A percentile compares a stretch with the other conserved stretches of the same genome.
Evolutionary conservation across 2,113 vertebrate species (phyloP).

Genomic region (Oncorhynchus kisutch): DNA sequence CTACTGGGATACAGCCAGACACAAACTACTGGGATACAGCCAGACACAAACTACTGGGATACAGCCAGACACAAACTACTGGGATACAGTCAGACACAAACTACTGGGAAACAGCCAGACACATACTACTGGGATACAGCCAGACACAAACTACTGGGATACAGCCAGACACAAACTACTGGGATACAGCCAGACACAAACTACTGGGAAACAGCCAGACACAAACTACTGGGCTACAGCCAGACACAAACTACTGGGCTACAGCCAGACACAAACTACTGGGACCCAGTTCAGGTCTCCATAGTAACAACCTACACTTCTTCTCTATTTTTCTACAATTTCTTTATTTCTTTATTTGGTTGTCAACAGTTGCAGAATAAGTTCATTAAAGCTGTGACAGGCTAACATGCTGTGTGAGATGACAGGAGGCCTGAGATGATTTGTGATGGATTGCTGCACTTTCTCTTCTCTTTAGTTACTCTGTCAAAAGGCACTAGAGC

Average conservation of each 20-base stretch:
- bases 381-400: constrained; percentile 77
- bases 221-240: constrained; percentile 64
- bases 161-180: constrained; percentile 60
- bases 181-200: constrained; percentile 54
- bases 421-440: constrained; percentile 73
- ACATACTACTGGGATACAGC: constrained; percentile 64
- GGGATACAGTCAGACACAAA: constrained; percentile 53
- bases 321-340: constrained; percentile 48
- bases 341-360: constrained; percentile 69
- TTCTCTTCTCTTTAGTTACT: constrained; percentile 70
- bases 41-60: too few species aligned
- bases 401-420: constrained; percentile 68
- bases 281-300: constrained; percentile 60
- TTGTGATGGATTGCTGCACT: constrained; percentile 75
- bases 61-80: constrained; percentile 60
- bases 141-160: too few species aligned
- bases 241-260: too few species aligned
- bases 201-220: constrained; percentile 46
- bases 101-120: constrained; percentile 46
- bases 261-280: constrained; percentile 50
- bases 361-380: constrained; percentile 75
- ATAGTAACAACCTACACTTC: constrained; percentile 73
- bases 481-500: constrained; percentile 56
- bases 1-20: constrained; percentile 45
- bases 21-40: constrained; percentile 64